Evolutionary conservation across 2,797 vertebrate species (phyloP).

Genomic region (Anisognathus igniventris): DNA sequence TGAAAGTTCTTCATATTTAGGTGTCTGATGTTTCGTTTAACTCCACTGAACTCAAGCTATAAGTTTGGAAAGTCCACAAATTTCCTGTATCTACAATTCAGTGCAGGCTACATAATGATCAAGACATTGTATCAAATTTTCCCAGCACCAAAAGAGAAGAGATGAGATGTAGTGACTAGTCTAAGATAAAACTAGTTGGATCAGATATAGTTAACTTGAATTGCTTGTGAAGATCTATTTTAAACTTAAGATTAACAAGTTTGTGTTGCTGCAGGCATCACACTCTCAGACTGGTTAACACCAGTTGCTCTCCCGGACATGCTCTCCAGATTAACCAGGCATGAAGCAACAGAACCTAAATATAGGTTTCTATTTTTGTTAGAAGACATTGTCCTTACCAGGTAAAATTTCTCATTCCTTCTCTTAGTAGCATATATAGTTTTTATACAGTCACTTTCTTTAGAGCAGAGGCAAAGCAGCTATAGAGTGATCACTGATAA

Average conservation of each 20-base stretch:
- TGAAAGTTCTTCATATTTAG: background rate
- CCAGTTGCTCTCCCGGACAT: constrained; percentile 61
- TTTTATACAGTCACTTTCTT: background rate
- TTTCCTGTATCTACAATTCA: background rate
- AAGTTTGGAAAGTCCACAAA: background rate
- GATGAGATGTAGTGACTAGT: background rate
- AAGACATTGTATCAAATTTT: background rate
- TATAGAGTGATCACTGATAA: background rate
- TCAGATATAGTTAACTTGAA: constrained; percentile 46
- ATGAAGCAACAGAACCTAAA: constrained; percentile 56
- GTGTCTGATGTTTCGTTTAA: background rate
- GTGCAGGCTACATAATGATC: background rate
- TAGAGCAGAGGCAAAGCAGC: background rate
- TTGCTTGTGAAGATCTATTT: constrained; percentile 62
- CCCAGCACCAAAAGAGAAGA: background rate
- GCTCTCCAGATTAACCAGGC: constrained; percentile 52
- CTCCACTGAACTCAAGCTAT: background rate
- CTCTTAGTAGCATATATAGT: background rate
- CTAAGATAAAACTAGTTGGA: background rate
- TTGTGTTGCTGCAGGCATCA: constrained; percentile 35
- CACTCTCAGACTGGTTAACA: constrained; percentile 55
- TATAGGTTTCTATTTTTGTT: constrained; percentile 57
- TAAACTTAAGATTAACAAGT: constrained; percentile 63
- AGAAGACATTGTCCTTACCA: constrained; percentile 30
- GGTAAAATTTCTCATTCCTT: constrained; percentile 30